phyloP scores from a whole-genome alignment of 1,140 invertebrate genomes.

The Aradophagus sp. region DNA sequence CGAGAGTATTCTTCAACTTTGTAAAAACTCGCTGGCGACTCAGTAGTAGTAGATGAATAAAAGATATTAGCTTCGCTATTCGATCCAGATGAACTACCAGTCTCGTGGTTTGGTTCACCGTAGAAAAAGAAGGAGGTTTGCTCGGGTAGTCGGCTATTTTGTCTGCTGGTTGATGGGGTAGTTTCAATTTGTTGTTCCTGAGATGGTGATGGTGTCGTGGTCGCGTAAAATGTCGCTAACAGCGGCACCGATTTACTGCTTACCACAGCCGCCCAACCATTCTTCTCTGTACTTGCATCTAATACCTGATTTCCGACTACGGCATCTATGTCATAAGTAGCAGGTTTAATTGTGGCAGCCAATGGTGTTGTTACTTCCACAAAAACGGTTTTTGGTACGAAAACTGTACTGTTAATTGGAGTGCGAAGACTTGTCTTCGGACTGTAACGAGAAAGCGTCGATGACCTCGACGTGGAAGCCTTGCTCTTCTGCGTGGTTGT shows the following conservation, averaged over 20 bases:
- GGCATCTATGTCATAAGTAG: slow-evolving; percentile 53
- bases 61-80: slow-evolving; percentile 49
- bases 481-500: slow-evolving; percentile 46
- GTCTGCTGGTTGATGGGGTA: slow-evolving; percentile 62
- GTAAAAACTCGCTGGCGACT: slow-evolving; percentile 57
- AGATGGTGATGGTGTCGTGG: slow-evolving; percentile 75
- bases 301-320: slow-evolving; percentile 47
- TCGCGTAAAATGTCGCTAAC: slow-evolving; percentile 76
- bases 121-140: slow-evolving; percentile 73
- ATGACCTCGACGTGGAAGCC: slow-evolving; percentile 18
- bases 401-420: slow-evolving; percentile 54
- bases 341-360: slow-evolving; percentile 42
- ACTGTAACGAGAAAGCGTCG: slow-evolving; percentile 46
- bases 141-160: slow-evolving; percentile 35
- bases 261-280: slow-evolving; percentile 57
- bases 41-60: slow-evolving; percentile 64
- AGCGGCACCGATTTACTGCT: slow-evolving; percentile 77
- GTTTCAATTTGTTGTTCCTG: slow-evolving; percentile 68
- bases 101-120: slow-evolving; percentile 69
- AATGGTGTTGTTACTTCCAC: slow-evolving; percentile 57
- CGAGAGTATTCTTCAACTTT: slow-evolving; percentile 39
- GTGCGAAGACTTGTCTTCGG: slow-evolving; percentile 56
- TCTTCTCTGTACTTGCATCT: slow-evolving; percentile 54
- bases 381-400: slow-evolving; percentile 63
- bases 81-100: slow-evolving; percentile 59